Conservation (phyloP, 2,888 invertebrate genomes). For the Netelia virgata region DNA sequence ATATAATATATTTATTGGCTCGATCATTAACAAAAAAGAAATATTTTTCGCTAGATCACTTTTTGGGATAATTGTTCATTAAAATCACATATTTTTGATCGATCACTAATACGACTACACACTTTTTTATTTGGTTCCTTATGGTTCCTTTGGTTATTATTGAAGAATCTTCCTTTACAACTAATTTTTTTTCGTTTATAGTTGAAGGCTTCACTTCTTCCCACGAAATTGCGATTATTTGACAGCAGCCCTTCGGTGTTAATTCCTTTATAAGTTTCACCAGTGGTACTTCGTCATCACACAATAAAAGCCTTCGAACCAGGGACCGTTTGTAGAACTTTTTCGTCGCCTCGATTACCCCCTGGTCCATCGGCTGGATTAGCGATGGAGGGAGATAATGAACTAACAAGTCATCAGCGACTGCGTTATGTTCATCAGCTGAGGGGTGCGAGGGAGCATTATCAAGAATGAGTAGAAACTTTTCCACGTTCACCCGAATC, state of each 20-base stretch:
- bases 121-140: too few relatives aligned
- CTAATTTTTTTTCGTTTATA: too few relatives aligned
- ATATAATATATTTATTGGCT: too few relatives aligned
- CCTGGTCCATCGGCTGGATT: conserved; percentile 59
- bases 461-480: conserved; percentile 53
- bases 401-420: conserved; percentile 26
- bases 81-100: too few relatives aligned
- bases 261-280: conserved; percentile 21
- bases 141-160: too few relatives aligned
- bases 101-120: too few relatives aligned
- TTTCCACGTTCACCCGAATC: neutral
- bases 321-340: conserved; percentile 35
- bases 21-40: too few relatives aligned
- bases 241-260: conserved; percentile 30
- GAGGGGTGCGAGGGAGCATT: conserved; percentile 60
- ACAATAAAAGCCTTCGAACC: conserved; percentile 10
- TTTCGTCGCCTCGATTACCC: conserved; percentile 50
- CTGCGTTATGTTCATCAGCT: conserved; percentile 30
- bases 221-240: conserved; percentile 31
- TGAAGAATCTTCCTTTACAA: too few relatives aligned
- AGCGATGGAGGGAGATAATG: conserved; percentile 52
- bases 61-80: too few relatives aligned
- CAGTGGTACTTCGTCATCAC: conserved; percentile 2
- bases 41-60: too few relatives aligned
- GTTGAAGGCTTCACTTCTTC: neutral